Base-by-base conservation (phyloP, 2,113 vertebrate genomes). In the Thalassoma bifasciatum region DNA sequence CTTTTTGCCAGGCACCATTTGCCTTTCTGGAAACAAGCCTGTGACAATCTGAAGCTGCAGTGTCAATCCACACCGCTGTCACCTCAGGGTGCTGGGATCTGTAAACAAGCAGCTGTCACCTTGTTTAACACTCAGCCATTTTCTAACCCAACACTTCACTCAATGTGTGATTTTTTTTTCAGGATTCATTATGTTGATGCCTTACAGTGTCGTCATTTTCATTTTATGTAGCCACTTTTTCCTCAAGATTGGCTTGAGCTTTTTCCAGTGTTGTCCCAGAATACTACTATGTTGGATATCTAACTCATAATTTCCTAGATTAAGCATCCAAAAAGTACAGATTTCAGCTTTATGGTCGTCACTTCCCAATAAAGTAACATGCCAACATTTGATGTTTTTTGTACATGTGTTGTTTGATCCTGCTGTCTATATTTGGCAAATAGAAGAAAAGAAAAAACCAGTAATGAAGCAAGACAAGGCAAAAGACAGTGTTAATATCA, bases 1-100 rank as follows among this genome's bases (percentile, higher is more conserved):
- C 72, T 67, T 79, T 68, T 68, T 85, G 89, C 89, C 91, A 92
- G 83, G 79, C 81, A 72, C 91, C 90, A 87, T 91, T 94, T 92
- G 91, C 85, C 75, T 84, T 60, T 51, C 34, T 89, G 84, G 86
- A 91, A 87, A 85, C 51, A 52, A 66, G 76, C 78, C 89, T 56
- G 64, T 66, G 73, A 83, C 63, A 61, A 49, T 72, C 51, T 68
- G 49, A 79, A 89, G 87, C 75, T 1, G 63, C 72, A 85, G 88
- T 91, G 89, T 90, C 72, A 54, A 38, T 77, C 78, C 85, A 53
- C 9, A 12, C 57, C 34, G 22, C 64, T 17, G 8, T 61, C 86
- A 75, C 85, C 86, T 63, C 56, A 1, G 49, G 37, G 83, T 79
- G 86, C 77, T 88, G 81, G 61, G 57, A 81, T 86, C 84, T 83